Base-by-base conservation (phyloP, 2,888 invertebrate genomes). In the Allolobophora icterica region DNA sequence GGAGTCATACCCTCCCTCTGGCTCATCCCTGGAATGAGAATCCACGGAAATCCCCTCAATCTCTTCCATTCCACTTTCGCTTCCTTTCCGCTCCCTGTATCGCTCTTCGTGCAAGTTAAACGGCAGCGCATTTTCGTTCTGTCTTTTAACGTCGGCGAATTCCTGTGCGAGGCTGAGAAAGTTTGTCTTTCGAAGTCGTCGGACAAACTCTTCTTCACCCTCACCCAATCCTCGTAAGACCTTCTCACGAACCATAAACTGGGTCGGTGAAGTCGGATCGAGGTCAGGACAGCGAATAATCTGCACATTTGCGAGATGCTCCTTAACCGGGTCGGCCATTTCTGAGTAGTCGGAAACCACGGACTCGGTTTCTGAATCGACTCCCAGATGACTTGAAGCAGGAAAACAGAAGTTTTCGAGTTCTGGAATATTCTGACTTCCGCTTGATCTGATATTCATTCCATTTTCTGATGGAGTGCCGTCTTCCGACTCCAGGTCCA, bases 131-230 rank as follows among this genome's bases (percentile, higher is more conserved):
- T 94, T 93, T 21, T 94, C 93, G 92, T 95, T 94, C 6, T 93
- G 91, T 91, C 94, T 94, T 92, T 95, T 95, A 90, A 95, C 92
- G 45, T 94, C 94, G 3, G 94, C 95, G 93, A 95, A 95, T 92
- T 95, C 94, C 92, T 95, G 95, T 13, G 95, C 95, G 84, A 95
- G 93, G 92, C 94, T 94, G 40, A 95, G 93, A 84, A 94, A 93
- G 93, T 94, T 95, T 21, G 94, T 93, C 92, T 95, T 95, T 40
- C 94, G 93, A 24, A 94, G 92, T 33, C 94, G 92, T 92, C 94
- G 94, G 52, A 90, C 92, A 91, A 93, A 94, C 33, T 94, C 94
- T 89, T 93, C 94, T 71, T 94, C 94, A 0, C 93, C 93, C 92
- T 95, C 94, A 11, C 92, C 93, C 6, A 93, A 92, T 35, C 42